These are phyloP conservation scores for Bettongia penicillata DNA, from an alignment of 2,113 vertebrate genomes.

Conservation along the genomic window DNA sequence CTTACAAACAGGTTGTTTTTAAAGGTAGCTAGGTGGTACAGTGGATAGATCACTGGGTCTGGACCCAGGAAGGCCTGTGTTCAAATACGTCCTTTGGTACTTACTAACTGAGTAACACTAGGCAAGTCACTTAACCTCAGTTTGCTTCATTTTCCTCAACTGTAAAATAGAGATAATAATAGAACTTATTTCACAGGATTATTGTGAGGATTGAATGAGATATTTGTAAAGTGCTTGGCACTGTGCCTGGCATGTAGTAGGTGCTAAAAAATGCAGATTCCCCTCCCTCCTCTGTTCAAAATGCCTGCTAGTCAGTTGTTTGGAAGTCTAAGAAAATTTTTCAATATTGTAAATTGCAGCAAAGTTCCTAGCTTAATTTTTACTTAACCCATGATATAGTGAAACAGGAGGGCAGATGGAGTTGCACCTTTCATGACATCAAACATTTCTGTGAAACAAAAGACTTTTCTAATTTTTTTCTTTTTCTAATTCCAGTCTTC, in stretches of 20 bases:
- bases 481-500: neutral
- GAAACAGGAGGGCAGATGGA: neutral
- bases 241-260: neutral
- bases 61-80: neutral
- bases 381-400: neutral
- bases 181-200: neutral
- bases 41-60: neutral
- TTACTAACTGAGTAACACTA: neutral
- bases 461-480: too few species aligned
- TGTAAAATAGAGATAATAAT: neutral
- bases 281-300: neutral
- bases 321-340: constrained; percentile 55
- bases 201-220: neutral
- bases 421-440: neutral
- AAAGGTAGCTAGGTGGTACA: neutral
- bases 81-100: neutral
- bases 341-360: constrained; percentile 44
- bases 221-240: neutral
- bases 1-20: constrained; percentile 37
- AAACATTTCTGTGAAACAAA: neutral
- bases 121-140: neutral
- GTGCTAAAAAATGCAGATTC: neutral
- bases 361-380: constrained; percentile 39
- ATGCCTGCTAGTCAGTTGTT: constrained; percentile 57
- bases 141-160: neutral